Evolutionary conservation across 2,888 invertebrate genomes (phyloP), one percentile per base, ranked within the genome.

Genomic region (Diarsia rubi): DNA sequence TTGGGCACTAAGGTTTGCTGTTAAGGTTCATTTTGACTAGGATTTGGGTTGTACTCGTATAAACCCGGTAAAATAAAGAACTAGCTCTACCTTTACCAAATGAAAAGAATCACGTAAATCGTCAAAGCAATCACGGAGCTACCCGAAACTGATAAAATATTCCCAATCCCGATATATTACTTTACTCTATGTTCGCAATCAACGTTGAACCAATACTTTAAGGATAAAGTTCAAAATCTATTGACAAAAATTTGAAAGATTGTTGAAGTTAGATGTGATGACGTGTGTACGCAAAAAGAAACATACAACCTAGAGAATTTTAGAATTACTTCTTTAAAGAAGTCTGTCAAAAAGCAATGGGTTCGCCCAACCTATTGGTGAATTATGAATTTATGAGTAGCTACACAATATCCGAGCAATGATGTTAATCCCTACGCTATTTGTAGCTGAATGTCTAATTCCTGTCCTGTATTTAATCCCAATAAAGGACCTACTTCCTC

Each of bases 401-500:
- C 27, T 57, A 8, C 27, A 57, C 16, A 57, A 57, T 4, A 24
- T 24, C 12, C 52, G n/a, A 57, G 57, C 27, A 57, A 57, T 27
- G 19, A 3, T 57, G 27, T 19, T 57, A 27, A 6, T 54, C 16
- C 14, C 6, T 52, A 27, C 6, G 1, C 27, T 3, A 59, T 19
- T 59, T 19, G 27, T 27, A 45, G 2, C 47, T 31, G 8, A 12
- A 6, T n/a, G 6, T 9, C 8, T 21, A 47, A 9, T 16, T 49
- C 21, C 31, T 31, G 47, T 27, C 59, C 31, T 31, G 59, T 11
- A 31, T 45, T 1, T 12, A 19, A 45, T n/a, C n/a, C 1, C 47
- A n/a, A n/a, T 8, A 47, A 16, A 3, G 12, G 31, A 37, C n/a
- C 42, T 57, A 72, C 74, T 37, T 73, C 44, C 44, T 52, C 9